Evolutionary conservation across 2,113 vertebrate species (phyloP), one percentile per base, ranked within the genome.

Genomic region (Rutilus rutilus): DNA sequence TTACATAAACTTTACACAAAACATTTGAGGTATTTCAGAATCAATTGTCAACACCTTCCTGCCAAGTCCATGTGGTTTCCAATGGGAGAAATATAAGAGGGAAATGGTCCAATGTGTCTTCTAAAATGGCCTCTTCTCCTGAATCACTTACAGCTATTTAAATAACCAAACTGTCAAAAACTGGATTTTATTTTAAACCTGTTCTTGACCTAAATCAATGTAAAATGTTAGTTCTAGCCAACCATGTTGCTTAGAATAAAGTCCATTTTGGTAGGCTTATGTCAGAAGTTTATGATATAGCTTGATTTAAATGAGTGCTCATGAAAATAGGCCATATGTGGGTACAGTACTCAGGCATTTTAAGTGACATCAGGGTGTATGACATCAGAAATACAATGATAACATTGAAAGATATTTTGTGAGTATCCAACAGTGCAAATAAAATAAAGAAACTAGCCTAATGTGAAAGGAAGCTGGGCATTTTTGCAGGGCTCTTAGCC

Each of bases 1-100:
- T 97, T 97, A 99, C 97, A 98, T 97, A 98, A 98, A 98, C 96
- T 98, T 97, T 98, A 99, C 97, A 99, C 96, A 97, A 98, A 98
- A 98, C 96, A 96, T 96, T 96, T 99, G 98, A 99, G 97, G 97
- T 99, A 99, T 99, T 99, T 99, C 97, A 97, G 97, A 98, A 97
- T 98, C 96, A 97, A 99, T 98, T 99, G 97, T 98, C 97, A 97
- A 97, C 93, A 98, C 94, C 92, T 64, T 95, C 97, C 97, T 96
- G 95, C 96, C 95, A 91, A 95, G 95, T 96, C 96, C 96, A 95
- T 95, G 96, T 95, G 94, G 95, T 96, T 91, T 90, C 92, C 94
- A 92, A 82, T 90, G 91, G 92, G 92, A 92, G 91, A 91, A 86
- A 91, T 87, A 86, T 86, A 87, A 89, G 94, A 95, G 60, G 92